These are phyloP conservation scores for Xylocampa areola DNA, from an alignment of 2,888 invertebrate genomes.

Conservation along the genomic window DNA sequence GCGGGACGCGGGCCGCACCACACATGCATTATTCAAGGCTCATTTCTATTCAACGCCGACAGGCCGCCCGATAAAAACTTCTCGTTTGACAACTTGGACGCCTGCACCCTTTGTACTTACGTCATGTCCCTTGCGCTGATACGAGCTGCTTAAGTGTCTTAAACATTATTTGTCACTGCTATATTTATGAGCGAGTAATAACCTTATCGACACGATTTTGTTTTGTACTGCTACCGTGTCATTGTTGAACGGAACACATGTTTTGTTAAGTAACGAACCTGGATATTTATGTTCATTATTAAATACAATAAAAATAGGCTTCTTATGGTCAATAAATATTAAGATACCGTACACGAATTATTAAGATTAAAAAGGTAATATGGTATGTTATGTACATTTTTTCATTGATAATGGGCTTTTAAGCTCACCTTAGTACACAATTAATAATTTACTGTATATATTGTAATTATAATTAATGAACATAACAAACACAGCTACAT, in stretches of 20 bases:
- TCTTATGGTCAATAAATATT: constrained; percentile 22
- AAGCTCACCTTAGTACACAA: constrained; percentile 36
- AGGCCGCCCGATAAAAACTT: constrained; percentile 88
- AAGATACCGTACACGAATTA: constrained; percentile 41
- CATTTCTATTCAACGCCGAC: constrained; percentile 89
- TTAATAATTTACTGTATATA: constrained; percentile 52
- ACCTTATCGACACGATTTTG: constrained; percentile 49
- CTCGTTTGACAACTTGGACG: constrained; percentile 88
- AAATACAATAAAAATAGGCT: constrained; percentile 34
- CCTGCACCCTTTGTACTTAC: constrained; percentile 88
- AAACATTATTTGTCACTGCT: constrained; percentile 71
- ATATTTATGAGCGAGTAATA: constrained; percentile 65
- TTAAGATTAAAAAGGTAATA: constrained; percentile 32
- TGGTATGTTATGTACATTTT: constrained; percentile 49
- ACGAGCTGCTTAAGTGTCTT: constrained; percentile 64
- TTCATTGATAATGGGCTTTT: constrained; percentile 44
- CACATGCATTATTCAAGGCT: constrained; percentile 88
- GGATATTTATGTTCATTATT: constrained; percentile 14
- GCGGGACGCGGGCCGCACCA: constrained; percentile 68
- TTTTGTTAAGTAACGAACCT: constrained; percentile 26
- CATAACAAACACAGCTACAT: constrained; percentile 33
- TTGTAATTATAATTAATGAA: constrained; percentile 41
- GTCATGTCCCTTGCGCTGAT: constrained; percentile 74
- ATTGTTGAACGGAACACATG: constrained; percentile 40
- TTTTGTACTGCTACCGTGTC: constrained; percentile 45